phyloP scores from a whole-genome alignment of 2,888 invertebrate species.

The Muschampia plurimacula region DNA sequence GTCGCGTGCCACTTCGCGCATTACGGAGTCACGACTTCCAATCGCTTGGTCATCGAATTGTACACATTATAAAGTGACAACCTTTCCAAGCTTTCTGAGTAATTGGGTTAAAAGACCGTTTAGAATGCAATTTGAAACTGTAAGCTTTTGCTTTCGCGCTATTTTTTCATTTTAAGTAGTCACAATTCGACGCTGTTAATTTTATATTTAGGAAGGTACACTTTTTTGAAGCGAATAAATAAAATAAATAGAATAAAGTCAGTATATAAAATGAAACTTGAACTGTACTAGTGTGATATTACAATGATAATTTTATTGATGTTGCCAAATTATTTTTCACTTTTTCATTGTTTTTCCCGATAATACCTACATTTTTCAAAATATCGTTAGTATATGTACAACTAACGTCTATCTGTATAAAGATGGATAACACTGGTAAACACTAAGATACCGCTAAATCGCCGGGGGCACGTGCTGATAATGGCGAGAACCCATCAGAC shows the following conservation, averaged over 20 bases:
- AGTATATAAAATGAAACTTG: not conserved
- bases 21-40: constrained; percentile 64
- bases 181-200: not conserved
- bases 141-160: constrained; percentile 51
- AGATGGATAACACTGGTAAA: constrained; percentile 11
- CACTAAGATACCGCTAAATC: constrained; percentile 8
- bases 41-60: constrained; percentile 63
- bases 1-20: constrained; percentile 69
- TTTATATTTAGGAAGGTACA: not conserved
- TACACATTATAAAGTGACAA: constrained; percentile 48
- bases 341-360: too few species aligned
- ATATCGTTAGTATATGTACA: not conserved
- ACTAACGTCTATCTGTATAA: not conserved
- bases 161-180: not conserved
- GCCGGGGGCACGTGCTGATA: constrained; percentile 59
- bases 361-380: not conserved
- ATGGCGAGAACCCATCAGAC: constrained; percentile 59
- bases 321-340: too few species aligned
- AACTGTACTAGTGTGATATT: not conserved
- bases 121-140: constrained; percentile 48
- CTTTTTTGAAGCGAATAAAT: not conserved
- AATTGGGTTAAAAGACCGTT: constrained; percentile 53
- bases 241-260: not conserved
- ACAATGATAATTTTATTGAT: too few species aligned
- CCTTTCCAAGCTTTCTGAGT: constrained; percentile 47